phyloP scores from a whole-genome alignment of 1,140 invertebrate species.

The Eciton burchellii region DNA sequence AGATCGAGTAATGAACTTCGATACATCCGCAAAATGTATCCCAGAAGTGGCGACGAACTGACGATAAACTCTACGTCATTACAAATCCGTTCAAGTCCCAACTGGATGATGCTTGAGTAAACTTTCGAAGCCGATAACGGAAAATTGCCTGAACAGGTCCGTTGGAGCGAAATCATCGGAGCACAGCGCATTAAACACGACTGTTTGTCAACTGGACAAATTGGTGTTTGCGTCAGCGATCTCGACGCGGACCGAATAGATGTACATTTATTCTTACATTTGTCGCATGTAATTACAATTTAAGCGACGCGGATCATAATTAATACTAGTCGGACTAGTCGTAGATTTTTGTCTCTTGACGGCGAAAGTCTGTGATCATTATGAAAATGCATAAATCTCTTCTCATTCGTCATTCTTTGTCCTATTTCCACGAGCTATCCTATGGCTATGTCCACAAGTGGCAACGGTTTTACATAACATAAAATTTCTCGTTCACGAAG shows the following conservation, averaged over 20 bases:
- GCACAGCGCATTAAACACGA: conserved; percentile 9
- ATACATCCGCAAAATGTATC: not conserved
- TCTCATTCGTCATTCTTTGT: too few relatives aligned
- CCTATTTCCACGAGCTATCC: too few relatives aligned
- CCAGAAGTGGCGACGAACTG: not conserved
- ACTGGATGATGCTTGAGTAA: not conserved
- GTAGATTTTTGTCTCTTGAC: too few relatives aligned
- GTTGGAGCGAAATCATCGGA: too few relatives aligned
- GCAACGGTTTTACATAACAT: not conserved
- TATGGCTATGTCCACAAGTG: too few relatives aligned
- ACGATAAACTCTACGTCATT: not conserved
- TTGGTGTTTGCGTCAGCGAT: not conserved
- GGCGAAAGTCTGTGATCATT: too few relatives aligned
- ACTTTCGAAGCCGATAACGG: not conserved
- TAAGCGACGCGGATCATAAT: too few relatives aligned
- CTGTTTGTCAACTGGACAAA: not conserved
- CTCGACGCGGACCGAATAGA: not conserved
- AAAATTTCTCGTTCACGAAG: not conserved
- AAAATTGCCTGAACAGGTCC: conserved; percentile 6
- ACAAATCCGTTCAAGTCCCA: not conserved
- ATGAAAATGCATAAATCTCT: too few relatives aligned
- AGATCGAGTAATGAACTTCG: not conserved
- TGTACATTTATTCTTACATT: not conserved
- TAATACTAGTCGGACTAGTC: too few relatives aligned
- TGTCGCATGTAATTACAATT: too few relatives aligned